Conservation (phyloP, 2,797 vertebrate species). For the Nyctalus aviator region DNA sequence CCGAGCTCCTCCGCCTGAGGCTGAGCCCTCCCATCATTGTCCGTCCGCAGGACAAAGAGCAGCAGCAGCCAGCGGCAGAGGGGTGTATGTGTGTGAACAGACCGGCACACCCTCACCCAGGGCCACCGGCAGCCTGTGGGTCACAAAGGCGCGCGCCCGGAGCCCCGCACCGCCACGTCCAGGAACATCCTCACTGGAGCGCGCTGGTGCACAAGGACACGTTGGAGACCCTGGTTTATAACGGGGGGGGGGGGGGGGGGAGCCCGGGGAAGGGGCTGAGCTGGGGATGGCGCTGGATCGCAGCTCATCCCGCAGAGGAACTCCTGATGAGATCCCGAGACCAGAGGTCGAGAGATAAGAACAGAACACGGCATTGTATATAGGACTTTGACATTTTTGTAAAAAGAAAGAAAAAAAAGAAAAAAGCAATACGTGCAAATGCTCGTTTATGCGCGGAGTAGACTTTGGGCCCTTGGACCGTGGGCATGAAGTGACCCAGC, state of each 20-base stretch:
- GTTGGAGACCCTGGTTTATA: not conserved
- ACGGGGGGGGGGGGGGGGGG: no score
- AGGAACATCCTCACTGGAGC: not conserved
- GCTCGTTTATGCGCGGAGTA: not conserved
- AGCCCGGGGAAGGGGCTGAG: not conserved
- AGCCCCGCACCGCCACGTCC: not conserved
- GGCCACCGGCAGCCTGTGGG: not conserved
- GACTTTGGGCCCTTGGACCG: not conserved
- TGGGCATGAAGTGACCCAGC: not conserved
- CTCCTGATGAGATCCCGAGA: not conserved
- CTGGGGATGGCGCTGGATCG: not conserved
- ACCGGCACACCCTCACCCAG: accelerated
- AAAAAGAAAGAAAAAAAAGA: not conserved
- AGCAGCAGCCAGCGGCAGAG: not conserved
- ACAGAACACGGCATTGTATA: accelerated
- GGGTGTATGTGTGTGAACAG: no score
- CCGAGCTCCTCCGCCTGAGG: not conserved
- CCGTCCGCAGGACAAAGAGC: not conserved
- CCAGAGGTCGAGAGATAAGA: not conserved
- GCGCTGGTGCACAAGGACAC: not conserved
- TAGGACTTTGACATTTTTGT: not conserved
- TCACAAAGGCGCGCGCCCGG: not conserved
- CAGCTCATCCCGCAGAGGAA: accelerated
- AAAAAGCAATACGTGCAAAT: not conserved
- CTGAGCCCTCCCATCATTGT: not conserved